Conservation (phyloP, 2,797 vertebrate genomes). For the Hydrocynus forskahlii region DNA sequence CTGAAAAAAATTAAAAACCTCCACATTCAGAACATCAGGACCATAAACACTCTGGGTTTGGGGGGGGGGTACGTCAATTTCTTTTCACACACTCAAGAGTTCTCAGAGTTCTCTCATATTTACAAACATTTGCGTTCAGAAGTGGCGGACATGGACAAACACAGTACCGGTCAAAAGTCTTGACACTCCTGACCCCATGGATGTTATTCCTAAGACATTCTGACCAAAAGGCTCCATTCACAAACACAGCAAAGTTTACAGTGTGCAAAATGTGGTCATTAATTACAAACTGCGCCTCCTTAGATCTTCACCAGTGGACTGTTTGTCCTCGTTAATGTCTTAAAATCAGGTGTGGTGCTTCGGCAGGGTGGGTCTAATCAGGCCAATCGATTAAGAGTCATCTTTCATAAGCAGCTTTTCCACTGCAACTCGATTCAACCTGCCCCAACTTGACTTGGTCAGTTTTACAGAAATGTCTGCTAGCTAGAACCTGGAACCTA, state of each 20-base stretch:
- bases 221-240: not conserved
- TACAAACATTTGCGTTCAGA: slow-evolving; percentile 9
- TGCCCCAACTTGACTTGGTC: no score
- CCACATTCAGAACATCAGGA: slow-evolving; percentile 29
- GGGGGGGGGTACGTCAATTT: not conserved
- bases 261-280: no score
- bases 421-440: no score
- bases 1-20: slow-evolving; percentile 21
- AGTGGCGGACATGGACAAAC: slow-evolving; percentile 19
- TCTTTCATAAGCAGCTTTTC: no score
- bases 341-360: not conserved
- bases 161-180: not conserved
- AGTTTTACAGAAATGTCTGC: no score
- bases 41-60: slow-evolving; percentile 16
- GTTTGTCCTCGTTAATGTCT: not conserved
- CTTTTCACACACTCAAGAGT: not conserved
- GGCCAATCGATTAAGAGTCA: not conserved
- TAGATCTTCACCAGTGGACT: not conserved
- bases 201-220: not conserved
- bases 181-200: not conserved
- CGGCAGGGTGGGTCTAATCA: no score
- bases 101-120: slow-evolving; percentile 1
- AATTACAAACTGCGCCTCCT: not conserved
- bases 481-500: no score
- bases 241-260: not conserved